Evolutionary conservation across 2,888 invertebrate species (phyloP), one percentile per base, ranked within the genome.

Genomic region (Sinopyrophorus schimmeli): DNA sequence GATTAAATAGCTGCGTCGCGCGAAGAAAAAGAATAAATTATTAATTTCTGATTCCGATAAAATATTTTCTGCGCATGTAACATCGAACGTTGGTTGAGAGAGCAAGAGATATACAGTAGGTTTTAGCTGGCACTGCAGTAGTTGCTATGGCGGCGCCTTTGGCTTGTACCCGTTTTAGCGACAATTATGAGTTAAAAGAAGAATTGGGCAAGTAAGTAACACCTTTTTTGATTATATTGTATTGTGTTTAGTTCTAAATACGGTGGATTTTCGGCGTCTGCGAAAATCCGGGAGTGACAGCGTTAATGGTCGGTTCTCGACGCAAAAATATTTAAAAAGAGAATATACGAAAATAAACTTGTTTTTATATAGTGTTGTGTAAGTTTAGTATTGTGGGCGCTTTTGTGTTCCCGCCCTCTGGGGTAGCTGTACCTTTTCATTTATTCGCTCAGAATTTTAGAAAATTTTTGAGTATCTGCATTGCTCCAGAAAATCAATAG

Each of bases 171-270:
- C 91, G 96, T 74, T 98, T 98, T 81, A 96, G 93, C 78, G 98
- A 99, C 80, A 96, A 97, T 80, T 99, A 99, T 79, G 98, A 99
- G 73, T 86, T 99, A 67, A 98, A 98, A 80, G 98, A 99, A 81
- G 98, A 99, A 82, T 84, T 99, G 74, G 98, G 98, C 77, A 98
- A 98, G 92, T 93, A 81, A 87, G 92, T 89, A 72, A 32, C 26
- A 24, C 18, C 24, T 12, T 46, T 60, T 62, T 56, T 50, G 51
- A 55, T 41, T 57, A 40, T 55, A 49, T 53, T 28, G 47, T 50
- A 54, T 52, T 53, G 51, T 27, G 53, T 49, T 46, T 42, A 41
- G 47, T 27, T 28, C 35, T 18, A 14, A 40, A 53, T 40, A 39
- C 24, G 26, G 23, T 42, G 37, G 17, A 16, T 27, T 24, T 28